These are phyloP conservation scores for Diabrotica balteata DNA, from an alignment of 2,888 invertebrate species.

Conservation along the genomic window DNA sequence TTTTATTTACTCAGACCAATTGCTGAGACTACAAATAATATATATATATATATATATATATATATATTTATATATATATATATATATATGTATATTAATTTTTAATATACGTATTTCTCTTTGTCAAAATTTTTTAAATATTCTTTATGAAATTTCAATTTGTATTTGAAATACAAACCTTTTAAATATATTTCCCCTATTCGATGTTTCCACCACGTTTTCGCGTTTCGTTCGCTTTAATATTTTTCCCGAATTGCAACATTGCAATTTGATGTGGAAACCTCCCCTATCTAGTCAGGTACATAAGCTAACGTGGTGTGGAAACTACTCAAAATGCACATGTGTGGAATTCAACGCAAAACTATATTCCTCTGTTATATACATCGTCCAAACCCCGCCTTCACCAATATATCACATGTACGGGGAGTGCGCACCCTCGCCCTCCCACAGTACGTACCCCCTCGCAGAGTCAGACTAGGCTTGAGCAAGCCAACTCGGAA, in stretches of 20 bases:
- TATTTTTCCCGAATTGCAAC: conserved; percentile 24
- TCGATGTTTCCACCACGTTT: too few species aligned
- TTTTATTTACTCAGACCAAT: too few species aligned
- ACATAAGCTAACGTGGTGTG: conserved; percentile 40
- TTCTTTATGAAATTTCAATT: too few species aligned
- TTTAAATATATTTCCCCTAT: too few species aligned
- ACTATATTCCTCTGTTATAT: conserved; percentile 53
- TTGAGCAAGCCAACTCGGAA: background rate
- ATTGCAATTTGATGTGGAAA: conserved; percentile 32
- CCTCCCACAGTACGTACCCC: conserved; percentile 43
- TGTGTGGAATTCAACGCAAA: conserved; percentile 46
- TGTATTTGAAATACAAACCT: too few species aligned
- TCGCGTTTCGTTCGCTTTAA: background rate
- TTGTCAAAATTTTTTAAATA: too few species aligned
- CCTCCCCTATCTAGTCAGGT: conserved; percentile 33
- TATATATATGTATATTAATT: too few species aligned
- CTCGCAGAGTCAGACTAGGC: conserved; percentile 16
- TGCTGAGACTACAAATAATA: too few species aligned
- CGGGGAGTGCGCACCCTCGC: conserved; percentile 46
- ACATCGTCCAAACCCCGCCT: conserved; percentile 52
- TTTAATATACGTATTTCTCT: too few species aligned
- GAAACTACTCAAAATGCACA: conserved; percentile 41
- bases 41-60: too few species aligned
- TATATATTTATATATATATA: too few species aligned
- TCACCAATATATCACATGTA: conserved; percentile 51